Percentiles rank a stretch among this genome's conserved stretches.
Conservation (phyloP, 2,888 invertebrate species). For the Idaea dimidiata region DNA sequence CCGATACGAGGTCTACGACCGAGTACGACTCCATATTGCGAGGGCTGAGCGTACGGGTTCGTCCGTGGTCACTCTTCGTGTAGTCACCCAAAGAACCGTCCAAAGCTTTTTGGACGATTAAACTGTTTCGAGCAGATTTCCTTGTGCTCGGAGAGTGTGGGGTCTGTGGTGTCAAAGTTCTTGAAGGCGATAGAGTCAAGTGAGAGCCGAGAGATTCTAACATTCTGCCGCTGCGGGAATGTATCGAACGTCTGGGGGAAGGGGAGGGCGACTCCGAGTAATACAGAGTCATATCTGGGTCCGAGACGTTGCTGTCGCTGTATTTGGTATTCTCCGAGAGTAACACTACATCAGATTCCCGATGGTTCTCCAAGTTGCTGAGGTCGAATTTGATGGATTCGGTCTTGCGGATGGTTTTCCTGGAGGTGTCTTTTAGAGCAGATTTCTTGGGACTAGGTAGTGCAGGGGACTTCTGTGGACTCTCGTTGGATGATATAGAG, state of each 20-base stretch:
- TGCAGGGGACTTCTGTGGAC: slow-evolving; percentile 26
- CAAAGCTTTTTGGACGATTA: slow-evolving; percentile 45
- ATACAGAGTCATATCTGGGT: slow-evolving; percentile 44
- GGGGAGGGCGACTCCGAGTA: slow-evolving; percentile 49
- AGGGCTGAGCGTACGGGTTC: slow-evolving; percentile 42
- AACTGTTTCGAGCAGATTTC: slow-evolving; percentile 41
- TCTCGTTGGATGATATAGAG: slow-evolving; percentile 6
- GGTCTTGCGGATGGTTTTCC: slow-evolving; percentile 45
- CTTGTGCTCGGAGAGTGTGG: slow-evolving; percentile 35
- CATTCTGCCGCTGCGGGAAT: slow-evolving; percentile 49
- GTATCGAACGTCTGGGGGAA: slow-evolving; percentile 46
- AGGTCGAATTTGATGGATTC: slow-evolving; percentile 72
- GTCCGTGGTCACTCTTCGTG: slow-evolving; percentile 18
- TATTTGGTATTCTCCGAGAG: slow-evolving; percentile 25
- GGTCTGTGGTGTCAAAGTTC: slow-evolving; percentile 25
- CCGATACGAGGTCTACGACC: slow-evolving; percentile 63
- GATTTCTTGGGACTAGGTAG: slow-evolving; percentile 56
- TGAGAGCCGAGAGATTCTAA: slow-evolving; percentile 39
- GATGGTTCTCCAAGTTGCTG: slow-evolving; percentile 52
- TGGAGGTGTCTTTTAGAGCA: slow-evolving; percentile 55
- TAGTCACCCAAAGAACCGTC: slow-evolving; percentile 18
- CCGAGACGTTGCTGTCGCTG: slow-evolving; percentile 22
- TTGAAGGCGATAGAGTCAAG: slow-evolving; percentile 19
- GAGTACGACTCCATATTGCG: slow-evolving; percentile 57
- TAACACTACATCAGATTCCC: slow-evolving; percentile 29